phyloP scores from a whole-genome alignment of 2,888 invertebrate species.

The Synanthedon vespiformis region DNA sequence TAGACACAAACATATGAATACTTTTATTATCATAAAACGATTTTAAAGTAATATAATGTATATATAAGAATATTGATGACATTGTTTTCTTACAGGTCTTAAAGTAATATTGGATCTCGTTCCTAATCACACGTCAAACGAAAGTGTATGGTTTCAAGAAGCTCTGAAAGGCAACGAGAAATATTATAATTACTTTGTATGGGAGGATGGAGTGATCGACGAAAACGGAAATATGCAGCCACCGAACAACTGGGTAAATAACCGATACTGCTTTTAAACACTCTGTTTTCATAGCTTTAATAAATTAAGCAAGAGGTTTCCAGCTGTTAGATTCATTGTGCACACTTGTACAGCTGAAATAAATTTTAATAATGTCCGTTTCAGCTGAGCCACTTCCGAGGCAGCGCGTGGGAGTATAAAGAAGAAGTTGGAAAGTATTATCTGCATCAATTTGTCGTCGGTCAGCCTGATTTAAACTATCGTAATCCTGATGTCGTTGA shows the following conservation, averaged over 20 bases:
- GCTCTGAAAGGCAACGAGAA: conserved; percentile 73
- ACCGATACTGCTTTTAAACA: no score
- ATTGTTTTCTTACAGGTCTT: conserved; percentile 32
- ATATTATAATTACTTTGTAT: conserved; percentile 80
- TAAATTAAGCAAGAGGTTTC: no score
- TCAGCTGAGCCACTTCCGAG: conserved; percentile 70
- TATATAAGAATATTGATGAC: neutral
- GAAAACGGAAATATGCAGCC: conserved; percentile 60
- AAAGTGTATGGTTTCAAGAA: conserved; percentile 86
- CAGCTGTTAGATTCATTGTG: neutral
- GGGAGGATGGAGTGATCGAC: conserved; percentile 71
- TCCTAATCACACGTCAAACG: conserved; percentile 83
- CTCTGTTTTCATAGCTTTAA: neutral
- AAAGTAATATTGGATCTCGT: conserved; percentile 76
- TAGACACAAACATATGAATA: no score
- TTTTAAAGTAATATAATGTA: no score
- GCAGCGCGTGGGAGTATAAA: conserved; percentile 81
- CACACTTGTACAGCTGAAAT: no score
- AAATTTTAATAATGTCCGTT: conserved; percentile 3
- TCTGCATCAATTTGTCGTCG: conserved; percentile 77
- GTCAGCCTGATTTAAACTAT: conserved; percentile 82
- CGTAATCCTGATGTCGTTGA: conserved; percentile 74
- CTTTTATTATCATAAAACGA: no score
- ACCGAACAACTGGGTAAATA: conserved; percentile 79
- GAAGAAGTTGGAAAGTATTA: conserved; percentile 76